These are phyloP conservation scores for Ommatoiulus sabulosus DNA, from an alignment of 2,888 invertebrate genomes.

Conservation along the genomic window DNA sequence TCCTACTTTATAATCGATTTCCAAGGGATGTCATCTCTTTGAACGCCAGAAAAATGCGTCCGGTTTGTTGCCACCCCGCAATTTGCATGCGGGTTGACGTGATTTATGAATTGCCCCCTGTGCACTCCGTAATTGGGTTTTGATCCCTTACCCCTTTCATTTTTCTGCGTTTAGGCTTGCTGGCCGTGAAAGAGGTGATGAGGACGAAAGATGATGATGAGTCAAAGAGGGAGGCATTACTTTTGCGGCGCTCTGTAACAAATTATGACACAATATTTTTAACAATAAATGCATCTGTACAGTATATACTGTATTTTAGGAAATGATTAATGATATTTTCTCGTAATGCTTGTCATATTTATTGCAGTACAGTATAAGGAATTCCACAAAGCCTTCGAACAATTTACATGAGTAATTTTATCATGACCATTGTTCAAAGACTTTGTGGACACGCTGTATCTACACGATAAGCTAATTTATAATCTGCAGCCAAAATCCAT, in stretches of 20 bases:
- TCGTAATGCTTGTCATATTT: no score
- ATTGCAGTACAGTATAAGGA: no score
- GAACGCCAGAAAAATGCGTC: conserved; percentile 9
- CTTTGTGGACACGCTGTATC: no score
- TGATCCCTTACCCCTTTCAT: conserved; percentile 31
- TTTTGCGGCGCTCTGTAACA: neutral
- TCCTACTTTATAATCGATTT: conserved; percentile 50
- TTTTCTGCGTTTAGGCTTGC: conserved; percentile 8
- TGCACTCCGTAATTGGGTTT: conserved; percentile 36
- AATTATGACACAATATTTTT: no score
- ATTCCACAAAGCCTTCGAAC: no score
- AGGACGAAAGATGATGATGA: neutral
- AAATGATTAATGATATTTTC: no score
- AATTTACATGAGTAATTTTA: no score
- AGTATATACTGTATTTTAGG: no score
- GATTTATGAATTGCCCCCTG: conserved; percentile 35
- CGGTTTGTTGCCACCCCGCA: conserved; percentile 19
- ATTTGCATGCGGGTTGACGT: conserved; percentile 13
- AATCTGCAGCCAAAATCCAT: no score
- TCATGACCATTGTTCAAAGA: no score
- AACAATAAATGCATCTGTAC: no score
- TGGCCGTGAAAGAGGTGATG: neutral
- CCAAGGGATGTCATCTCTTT: conserved; percentile 17
- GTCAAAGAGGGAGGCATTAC: neutral
- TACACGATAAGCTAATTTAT: no score